These are phyloP conservation scores for Porites lutea DNA, from an alignment of 64 coral and sea anemone genomes.

Conservation along the genomic window DNA sequence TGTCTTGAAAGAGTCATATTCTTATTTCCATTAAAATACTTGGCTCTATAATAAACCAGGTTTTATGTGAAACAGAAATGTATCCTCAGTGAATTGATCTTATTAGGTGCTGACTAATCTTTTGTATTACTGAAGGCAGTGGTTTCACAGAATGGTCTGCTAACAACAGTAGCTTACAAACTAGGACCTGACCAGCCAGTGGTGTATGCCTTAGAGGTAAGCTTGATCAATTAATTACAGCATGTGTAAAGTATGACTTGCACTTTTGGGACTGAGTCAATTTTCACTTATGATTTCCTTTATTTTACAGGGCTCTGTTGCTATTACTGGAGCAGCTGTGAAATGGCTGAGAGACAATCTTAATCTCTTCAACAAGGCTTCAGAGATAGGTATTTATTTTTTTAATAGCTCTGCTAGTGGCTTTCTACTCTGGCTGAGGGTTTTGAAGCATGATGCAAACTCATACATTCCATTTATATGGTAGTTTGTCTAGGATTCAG, in stretches of 20 bases:
- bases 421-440: no score
- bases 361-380: slow-evolving; percentile 78
- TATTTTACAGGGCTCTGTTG: slow-evolving; percentile 88
- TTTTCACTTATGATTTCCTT: not conserved
- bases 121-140: slow-evolving; percentile 69
- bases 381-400: slow-evolving; percentile 76
- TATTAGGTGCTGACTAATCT: not conserved
- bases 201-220: slow-evolving; percentile 92
- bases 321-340: slow-evolving; percentile 94
- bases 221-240: not conserved
- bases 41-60: no score
- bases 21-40: no score
- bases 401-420: no score
- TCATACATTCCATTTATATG: no score
- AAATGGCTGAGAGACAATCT: slow-evolving; percentile 97
- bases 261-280: no score
- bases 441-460: no score
- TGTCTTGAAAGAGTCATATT: no score
- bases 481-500: no score
- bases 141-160: slow-evolving; percentile 86
- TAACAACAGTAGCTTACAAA: slow-evolving; percentile 98
- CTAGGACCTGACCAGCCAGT: slow-evolving; percentile 86
- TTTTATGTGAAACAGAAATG: no score
- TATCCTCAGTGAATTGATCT: not conserved
- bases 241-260: no score